phyloP scores from a whole-genome alignment of 2,888 invertebrate genomes.

The Amiota mariae region DNA sequence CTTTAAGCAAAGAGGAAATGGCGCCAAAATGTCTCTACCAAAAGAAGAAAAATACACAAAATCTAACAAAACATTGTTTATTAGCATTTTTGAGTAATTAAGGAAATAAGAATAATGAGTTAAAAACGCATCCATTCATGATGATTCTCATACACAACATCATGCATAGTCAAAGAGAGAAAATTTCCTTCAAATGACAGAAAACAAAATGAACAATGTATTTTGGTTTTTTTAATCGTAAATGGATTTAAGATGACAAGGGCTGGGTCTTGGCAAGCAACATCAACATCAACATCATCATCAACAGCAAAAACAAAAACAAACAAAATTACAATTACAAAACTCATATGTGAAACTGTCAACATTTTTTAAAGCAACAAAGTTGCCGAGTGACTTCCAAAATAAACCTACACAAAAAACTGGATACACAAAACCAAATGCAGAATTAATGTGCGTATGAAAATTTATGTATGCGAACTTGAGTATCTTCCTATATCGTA shows the following conservation, averaged over 20 bases:
- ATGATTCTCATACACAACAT: not conserved
- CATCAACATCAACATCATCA: not conserved
- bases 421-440: slow-evolving; percentile 26
- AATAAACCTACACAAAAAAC: not conserved
- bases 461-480: slow-evolving; percentile 10
- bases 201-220: not conserved
- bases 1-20: not conserved
- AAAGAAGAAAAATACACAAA: too few relatives aligned
- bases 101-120: slow-evolving; percentile 40
- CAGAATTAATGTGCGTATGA: slow-evolving; percentile 19
- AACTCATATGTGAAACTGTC: slow-evolving; percentile 23
- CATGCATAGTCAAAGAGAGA: not conserved
- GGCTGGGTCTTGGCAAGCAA: slow-evolving; percentile 18
- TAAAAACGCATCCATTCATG: not conserved
- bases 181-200: slow-evolving; percentile 38
- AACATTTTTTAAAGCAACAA: slow-evolving; percentile 21
- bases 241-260: not conserved
- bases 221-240: not conserved
- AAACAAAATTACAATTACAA: not conserved
- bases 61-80: slow-evolving; percentile 41
- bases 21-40: not conserved
- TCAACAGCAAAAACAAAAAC: not conserved
- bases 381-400: slow-evolving; percentile 1
- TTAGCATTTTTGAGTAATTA: slow-evolving; percentile 61
- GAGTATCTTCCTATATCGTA: not conserved